Evolutionary conservation across 1,140 invertebrate species (phyloP), one percentile per base, ranked within the genome.

Genomic region (Papilio polytes): DNA sequence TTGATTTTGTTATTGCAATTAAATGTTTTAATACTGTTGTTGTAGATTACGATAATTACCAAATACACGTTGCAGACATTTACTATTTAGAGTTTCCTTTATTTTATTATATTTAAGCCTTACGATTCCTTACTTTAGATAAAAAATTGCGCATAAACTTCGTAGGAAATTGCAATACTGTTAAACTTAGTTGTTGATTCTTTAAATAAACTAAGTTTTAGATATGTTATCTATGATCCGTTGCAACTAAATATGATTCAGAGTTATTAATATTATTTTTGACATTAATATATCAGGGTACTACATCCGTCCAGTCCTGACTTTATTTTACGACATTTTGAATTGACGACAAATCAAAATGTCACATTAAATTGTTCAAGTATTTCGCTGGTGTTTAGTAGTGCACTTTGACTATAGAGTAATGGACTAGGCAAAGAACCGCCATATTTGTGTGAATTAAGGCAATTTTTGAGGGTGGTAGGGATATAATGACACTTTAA

Each of bases 271-370:
- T 78, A 78, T 63, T 78, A 78, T 78, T 78, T 22, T 59, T 78
- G 18, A 36, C 31, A 18, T 36, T 22, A 44, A n/a, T 63, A 44
- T 78, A 63, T 78, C 53, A 31, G 10, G 53, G 44, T 63, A 78
- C 20, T 10, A 63, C 53, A 63, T 78, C 53, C 31, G 56, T 63
- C 77, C 31, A 44, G 10, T 44, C 20, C 36, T 66, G 77, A 41
- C 18, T 63, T 63, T 9, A 66, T 63, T 76, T 41, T 59, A 44
- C 41, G n/a, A 74, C 73, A 48, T 74, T 76, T 76, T 51, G 74
- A 76, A 76, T 63, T 63, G 77, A 41, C 77, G 26, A 78, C 56
- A 78, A 78, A 78, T 78, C 77, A 63, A 63, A 78, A 78, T 41
- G 31, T 78, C 56, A 78, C 56, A 78, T 78, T 63, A 78, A 70